These are phyloP conservation scores for Clarias laeviceps DNA, from an alignment of 2,797 vertebrate species.

Conservation along the genomic window DNA sequence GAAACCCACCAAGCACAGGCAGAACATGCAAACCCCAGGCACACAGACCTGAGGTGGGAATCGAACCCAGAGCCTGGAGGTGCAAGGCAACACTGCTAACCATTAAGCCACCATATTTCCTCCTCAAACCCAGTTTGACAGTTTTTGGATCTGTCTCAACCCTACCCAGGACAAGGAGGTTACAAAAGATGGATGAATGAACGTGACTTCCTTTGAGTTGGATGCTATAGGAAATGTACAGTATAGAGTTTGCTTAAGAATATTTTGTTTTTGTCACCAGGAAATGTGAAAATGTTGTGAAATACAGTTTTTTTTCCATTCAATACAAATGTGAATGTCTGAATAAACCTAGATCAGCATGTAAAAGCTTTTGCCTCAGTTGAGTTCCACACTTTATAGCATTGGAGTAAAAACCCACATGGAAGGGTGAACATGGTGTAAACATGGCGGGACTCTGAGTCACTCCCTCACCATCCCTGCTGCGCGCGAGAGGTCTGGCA, in stretches of 20 bases:
- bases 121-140: neutral
- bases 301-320: neutral
- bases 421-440: constrained; percentile 23
- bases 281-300: neutral
- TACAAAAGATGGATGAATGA: neutral
- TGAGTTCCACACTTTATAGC: neutral
- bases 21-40: too few species aligned
- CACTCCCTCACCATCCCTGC: constrained; percentile 6
- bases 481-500: constrained; percentile 39
- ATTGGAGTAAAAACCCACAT: constrained; percentile 16
- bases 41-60: too few species aligned
- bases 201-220: neutral
- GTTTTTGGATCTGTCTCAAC: neutral
- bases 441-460: constrained; percentile 21
- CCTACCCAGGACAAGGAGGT: neutral
- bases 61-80: too few species aligned
- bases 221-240: neutral
- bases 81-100: too few species aligned
- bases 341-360: neutral
- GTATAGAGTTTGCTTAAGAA: neutral
- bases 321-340: neutral
- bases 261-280: neutral
- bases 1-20: too few species aligned
- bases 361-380: neutral
- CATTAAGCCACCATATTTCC: neutral